These are phyloP conservation scores for Phylloscopus collybita DNA, from an alignment of 2,797 vertebrate genomes.

Conservation along the genomic window DNA sequence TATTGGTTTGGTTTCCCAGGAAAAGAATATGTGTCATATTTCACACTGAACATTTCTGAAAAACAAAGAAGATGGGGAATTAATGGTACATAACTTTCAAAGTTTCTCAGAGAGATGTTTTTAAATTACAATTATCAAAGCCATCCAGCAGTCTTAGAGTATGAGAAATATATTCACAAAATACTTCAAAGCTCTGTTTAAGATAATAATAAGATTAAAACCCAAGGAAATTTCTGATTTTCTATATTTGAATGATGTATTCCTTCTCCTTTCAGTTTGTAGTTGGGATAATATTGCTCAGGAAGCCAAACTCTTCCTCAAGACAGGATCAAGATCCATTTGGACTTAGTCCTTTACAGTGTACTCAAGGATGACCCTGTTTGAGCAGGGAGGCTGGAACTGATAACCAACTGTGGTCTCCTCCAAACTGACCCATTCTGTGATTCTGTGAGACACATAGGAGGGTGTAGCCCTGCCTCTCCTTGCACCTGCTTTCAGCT, in stretches of 20 bases:
- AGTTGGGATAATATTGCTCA: background rate
- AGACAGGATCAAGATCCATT: background rate
- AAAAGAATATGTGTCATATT: background rate
- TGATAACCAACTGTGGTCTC: too few species aligned
- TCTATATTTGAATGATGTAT: background rate
- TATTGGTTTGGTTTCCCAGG: background rate
- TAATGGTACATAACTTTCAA: conserved; percentile 45
- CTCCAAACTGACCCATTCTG: background rate
- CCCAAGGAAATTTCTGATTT: background rate
- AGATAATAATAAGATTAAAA: background rate
- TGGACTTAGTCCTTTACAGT: background rate
- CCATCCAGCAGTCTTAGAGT: conserved; percentile 44
- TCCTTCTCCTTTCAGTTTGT: background rate
- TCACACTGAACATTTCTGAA: background rate
- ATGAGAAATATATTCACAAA: conserved; percentile 42
- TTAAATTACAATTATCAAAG: conserved; percentile 44
- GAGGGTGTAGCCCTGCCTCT: background rate
- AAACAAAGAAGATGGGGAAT: conserved; percentile 24
- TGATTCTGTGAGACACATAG: background rate
- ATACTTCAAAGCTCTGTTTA: conserved; percentile 38
- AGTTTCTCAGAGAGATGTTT: conserved; percentile 38
- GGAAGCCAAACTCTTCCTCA: background rate
- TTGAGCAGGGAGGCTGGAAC: background rate
- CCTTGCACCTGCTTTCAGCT: background rate
- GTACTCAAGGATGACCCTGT: background rate